phyloP scores from a whole-genome alignment of 2,888 invertebrate species.

The Caenorhabditis macrosperma region DNA sequence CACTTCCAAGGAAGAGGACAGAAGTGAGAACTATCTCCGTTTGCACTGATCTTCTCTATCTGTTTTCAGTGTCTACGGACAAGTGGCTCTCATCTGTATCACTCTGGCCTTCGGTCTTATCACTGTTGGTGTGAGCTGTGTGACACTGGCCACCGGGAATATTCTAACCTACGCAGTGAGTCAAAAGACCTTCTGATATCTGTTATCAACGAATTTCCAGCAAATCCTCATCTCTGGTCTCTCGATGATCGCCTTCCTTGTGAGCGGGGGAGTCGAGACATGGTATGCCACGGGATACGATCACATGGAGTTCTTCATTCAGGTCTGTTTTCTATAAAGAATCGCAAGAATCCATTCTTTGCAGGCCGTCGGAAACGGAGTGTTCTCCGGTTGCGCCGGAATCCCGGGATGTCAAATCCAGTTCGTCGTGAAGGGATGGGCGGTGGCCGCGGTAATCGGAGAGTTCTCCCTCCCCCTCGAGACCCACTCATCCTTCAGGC shows the following conservation, averaged over 20 bases:
- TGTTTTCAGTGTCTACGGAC: slow-evolving; percentile 78
- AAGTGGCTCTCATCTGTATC: slow-evolving; percentile 78
- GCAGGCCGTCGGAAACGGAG: slow-evolving; percentile 70
- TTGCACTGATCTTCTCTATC: neutral
- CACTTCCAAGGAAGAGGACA: slow-evolving; percentile 79
- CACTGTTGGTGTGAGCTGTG: slow-evolving; percentile 76
- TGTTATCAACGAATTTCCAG: slow-evolving; percentile 61
- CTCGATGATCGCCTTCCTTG: slow-evolving; percentile 75
- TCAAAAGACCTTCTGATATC: neutral
- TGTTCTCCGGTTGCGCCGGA: slow-evolving; percentile 77
- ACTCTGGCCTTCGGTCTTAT: slow-evolving; percentile 75
- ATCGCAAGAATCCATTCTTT: too few relatives aligned
- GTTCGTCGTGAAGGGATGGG: slow-evolving; percentile 80
- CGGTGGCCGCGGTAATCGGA: slow-evolving; percentile 77
- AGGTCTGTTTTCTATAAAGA: too few relatives aligned
- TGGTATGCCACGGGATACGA: slow-evolving; percentile 78
- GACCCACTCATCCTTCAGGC: slow-evolving; percentile 63
- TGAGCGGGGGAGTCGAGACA: slow-evolving; percentile 79
- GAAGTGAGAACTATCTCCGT: slow-evolving; percentile 64
- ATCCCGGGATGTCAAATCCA: slow-evolving; percentile 79
- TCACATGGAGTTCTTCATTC: slow-evolving; percentile 79
- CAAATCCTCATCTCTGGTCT: slow-evolving; percentile 75
- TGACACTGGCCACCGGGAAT: slow-evolving; percentile 73
- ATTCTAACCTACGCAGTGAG: slow-evolving; percentile 66
- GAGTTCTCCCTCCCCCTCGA: neutral